Evolutionary conservation across 2,113 vertebrate species (phyloP).

Genomic region (Alaudala cheleensis): DNA sequence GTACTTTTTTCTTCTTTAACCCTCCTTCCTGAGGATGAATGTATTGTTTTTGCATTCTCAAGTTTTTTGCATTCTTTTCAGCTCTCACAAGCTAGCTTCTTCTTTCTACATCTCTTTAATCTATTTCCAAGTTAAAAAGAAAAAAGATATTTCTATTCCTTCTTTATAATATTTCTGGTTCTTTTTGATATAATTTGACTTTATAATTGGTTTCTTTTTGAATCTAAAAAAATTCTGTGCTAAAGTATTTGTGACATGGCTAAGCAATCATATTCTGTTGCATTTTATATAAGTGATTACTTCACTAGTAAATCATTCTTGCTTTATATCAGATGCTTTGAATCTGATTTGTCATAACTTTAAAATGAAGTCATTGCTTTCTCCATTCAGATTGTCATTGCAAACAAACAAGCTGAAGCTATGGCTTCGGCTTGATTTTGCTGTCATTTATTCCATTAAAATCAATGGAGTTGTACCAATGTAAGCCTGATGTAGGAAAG

Average conservation of each 20-base stretch:
- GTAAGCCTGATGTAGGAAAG: slow-evolving; percentile 12
- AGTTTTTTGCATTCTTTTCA: background rate
- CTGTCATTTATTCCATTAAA: slow-evolving; percentile 43
- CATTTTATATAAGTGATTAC: background rate
- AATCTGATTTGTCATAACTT: slow-evolving; percentile 12
- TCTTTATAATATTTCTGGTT: background rate
- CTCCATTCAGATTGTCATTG: slow-evolving; percentile 37
- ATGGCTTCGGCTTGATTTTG: slow-evolving; percentile 26
- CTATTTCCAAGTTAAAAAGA: background rate
- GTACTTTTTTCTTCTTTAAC: background rate
- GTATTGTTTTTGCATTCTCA: background rate
- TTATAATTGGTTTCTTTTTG: background rate
- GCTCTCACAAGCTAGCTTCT: background rate
- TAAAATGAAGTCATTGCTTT: slow-evolving; percentile 50
- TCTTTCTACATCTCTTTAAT: background rate
- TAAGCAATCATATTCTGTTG: slow-evolving; percentile 10
- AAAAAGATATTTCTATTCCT: background rate
- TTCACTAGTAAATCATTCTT: slow-evolving; percentile 35
- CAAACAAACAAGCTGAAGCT: slow-evolving; percentile 51
- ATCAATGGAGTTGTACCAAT: slow-evolving; percentile 60
- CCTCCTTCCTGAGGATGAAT: background rate
- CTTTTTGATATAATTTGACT: background rate
- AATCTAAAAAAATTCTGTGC: background rate
- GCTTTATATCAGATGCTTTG: slow-evolving; percentile 47
- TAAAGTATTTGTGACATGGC: slow-evolving; percentile 12